A percentile compares a stretch with the other conserved stretches of the same genome.
phyloP scores from a whole-genome alignment of 2,888 invertebrate species.

The Eristalinus aeneus region DNA sequence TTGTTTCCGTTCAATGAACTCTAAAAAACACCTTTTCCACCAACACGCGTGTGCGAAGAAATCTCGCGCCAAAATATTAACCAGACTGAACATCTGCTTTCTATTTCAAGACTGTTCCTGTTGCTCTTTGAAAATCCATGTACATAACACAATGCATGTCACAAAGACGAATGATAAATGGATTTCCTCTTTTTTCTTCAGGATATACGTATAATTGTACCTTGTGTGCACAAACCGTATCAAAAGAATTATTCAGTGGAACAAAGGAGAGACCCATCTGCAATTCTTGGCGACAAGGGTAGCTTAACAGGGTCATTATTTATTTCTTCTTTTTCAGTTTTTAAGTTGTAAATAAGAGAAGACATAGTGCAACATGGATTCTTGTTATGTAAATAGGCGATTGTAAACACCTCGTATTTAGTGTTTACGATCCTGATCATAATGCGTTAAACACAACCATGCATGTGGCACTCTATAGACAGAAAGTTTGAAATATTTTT shows the following conservation, averaged over 20 bases:
- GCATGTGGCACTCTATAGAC: not conserved
- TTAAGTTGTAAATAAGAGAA: slow-evolving; percentile 17
- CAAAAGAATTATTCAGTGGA: slow-evolving; percentile 33
- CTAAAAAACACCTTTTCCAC: not conserved
- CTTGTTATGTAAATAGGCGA: slow-evolving; percentile 61
- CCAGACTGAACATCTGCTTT: slow-evolving; percentile 51
- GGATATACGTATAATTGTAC: slow-evolving; percentile 1
- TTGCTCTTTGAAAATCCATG: slow-evolving; percentile 5
- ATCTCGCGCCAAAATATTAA: slow-evolving; percentile 54
- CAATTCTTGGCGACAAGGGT: slow-evolving; percentile 50
- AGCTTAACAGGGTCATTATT: slow-evolving; percentile 26
- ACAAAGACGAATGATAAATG: slow-evolving; percentile 1
- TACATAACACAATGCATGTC: slow-evolving; percentile 8
- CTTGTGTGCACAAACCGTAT: slow-evolving; percentile 34
- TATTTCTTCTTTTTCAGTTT: not conserved
- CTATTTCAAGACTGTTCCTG: slow-evolving; percentile 28
- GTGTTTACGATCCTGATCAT: slow-evolving; percentile 16
- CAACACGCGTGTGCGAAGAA: not conserved
- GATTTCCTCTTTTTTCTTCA: slow-evolving; percentile 34
- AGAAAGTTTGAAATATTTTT: not conserved
- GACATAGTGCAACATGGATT: slow-evolving; percentile 54
- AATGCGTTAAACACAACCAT: slow-evolving; percentile 3
- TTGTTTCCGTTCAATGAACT: slow-evolving; percentile 16
- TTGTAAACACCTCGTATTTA: slow-evolving; percentile 27
- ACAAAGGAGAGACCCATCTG: slow-evolving; percentile 41